These are phyloP conservation scores for Oligia strigilis DNA, from an alignment of 2,888 invertebrate species.

Conservation along the genomic window DNA sequence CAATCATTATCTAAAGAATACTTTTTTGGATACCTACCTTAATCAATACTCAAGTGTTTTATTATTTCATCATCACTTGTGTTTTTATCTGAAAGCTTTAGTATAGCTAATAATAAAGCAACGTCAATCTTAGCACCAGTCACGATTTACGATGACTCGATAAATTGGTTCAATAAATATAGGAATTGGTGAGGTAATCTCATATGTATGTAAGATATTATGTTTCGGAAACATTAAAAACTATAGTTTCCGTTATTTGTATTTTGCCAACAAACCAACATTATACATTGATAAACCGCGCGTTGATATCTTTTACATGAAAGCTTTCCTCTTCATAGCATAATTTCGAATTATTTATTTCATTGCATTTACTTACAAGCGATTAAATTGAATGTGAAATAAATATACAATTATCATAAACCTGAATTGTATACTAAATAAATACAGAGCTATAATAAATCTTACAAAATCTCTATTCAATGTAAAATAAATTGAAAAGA, in stretches of 20 bases:
- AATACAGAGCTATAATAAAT: conserved; percentile 44
- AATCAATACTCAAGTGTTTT: neutral
- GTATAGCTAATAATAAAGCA: conserved; percentile 19
- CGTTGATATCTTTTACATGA: conserved; percentile 62
- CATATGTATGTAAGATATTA: neutral
- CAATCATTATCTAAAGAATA: neutral
- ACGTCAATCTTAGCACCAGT: conserved; percentile 15
- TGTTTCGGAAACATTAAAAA: neutral
- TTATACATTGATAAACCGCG: conserved; percentile 14
- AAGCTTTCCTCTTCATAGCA: conserved; percentile 28
- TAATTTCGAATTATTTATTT: neutral
- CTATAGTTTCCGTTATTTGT: neutral
- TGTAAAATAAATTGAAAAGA: conserved; percentile 57
- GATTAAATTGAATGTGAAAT: conserved; percentile 16
- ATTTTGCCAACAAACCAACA: neutral
- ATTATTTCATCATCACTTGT: conserved; percentile 16
- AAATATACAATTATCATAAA: conserved; percentile 20
- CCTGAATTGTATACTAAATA: conserved; percentile 29
- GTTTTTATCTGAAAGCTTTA: conserved; percentile 2
- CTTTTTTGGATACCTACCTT: neutral
- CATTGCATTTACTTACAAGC: neutral
- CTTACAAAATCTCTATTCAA: conserved; percentile 57
- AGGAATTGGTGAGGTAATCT: conserved; percentile 29
- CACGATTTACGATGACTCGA: conserved; percentile 35
- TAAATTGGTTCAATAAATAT: conserved; percentile 38